Percentiles rank a stretch among this genome's conserved stretches.
Conservation (phyloP, 2,888 invertebrate genomes). For the Empis stercorea region DNA sequence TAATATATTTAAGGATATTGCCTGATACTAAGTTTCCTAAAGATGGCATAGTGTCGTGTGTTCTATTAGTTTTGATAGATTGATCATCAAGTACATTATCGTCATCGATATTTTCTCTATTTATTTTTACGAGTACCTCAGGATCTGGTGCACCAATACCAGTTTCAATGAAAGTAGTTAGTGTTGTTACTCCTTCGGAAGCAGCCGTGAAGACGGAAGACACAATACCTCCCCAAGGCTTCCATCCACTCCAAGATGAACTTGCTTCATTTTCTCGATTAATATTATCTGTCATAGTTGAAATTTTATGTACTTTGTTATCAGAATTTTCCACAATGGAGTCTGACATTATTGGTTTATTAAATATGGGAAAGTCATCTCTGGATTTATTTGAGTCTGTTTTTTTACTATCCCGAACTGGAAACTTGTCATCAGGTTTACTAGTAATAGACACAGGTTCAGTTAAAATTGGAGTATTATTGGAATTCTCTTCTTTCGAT, state of each 20-base stretch:
- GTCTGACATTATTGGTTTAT: too few relatives aligned
- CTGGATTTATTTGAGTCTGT: background rate
- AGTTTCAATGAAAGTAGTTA: conserved; percentile 70
- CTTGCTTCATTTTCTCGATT: conserved; percentile 14
- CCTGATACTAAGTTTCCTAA: conserved; percentile 9
- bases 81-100: conserved; percentile 12
- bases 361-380: too few relatives aligned
- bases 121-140: conserved; percentile 53
- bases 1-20: background rate
- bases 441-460: too few relatives aligned
- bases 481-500: background rate
- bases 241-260: conserved; percentile 46
- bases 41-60: conserved; percentile 4
- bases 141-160: conserved; percentile 76
- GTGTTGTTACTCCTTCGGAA: conserved; percentile 57
- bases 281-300: background rate
- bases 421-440: too few relatives aligned
- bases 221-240: conserved; percentile 61
- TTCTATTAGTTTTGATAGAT: conserved; percentile 2
- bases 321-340: background rate
- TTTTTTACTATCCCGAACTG: background rate
- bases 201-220: conserved; percentile 64
- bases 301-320: background rate
- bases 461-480: too few relatives aligned
- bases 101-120: conserved; percentile 18